These are phyloP conservation scores for Notodonta ziczac DNA, from an alignment of 2,888 invertebrate genomes.

Conservation along the genomic window DNA sequence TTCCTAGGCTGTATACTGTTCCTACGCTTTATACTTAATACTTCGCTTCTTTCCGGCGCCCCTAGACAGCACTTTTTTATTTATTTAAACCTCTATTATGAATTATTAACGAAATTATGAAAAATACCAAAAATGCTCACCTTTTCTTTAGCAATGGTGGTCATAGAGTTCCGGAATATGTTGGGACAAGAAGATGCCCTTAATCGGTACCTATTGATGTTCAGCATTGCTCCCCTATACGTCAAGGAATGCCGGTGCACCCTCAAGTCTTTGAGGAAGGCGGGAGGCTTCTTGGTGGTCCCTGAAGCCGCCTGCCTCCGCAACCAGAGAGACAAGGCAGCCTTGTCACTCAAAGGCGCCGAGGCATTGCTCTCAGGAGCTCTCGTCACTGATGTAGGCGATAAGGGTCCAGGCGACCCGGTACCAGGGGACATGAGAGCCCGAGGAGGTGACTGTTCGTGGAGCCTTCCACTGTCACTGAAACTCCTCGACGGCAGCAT, in stretches of 20 bases:
- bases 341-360: constrained; percentile 66
- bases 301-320: constrained; percentile 78
- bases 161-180: constrained; percentile 94
- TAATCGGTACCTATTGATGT: constrained; percentile 91
- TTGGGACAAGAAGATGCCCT: constrained; percentile 96
- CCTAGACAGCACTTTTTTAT: too few species aligned
- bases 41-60: too few species aligned
- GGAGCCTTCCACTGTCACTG: constrained; percentile 85
- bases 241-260: constrained; percentile 92
- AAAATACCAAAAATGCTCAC: constrained; percentile 47
- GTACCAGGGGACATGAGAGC: constrained; percentile 59
- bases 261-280: constrained; percentile 89
- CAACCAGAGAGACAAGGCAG: constrained; percentile 84
- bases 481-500: constrained; percentile 90
- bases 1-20: too few species aligned
- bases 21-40: too few species aligned
- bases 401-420: constrained; percentile 54
- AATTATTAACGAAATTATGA: too few species aligned
- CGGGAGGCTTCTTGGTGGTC: constrained; percentile 83
- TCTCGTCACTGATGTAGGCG: constrained; percentile 54
- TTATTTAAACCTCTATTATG: too few species aligned
- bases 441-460: constrained; percentile 71
- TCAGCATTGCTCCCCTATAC: constrained; percentile 93
- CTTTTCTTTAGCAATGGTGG: constrained; percentile 92
- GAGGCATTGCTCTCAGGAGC: constrained; percentile 45